Conservation (phyloP, 2,113 vertebrate genomes). For the Actinemys pallida region DNA sequence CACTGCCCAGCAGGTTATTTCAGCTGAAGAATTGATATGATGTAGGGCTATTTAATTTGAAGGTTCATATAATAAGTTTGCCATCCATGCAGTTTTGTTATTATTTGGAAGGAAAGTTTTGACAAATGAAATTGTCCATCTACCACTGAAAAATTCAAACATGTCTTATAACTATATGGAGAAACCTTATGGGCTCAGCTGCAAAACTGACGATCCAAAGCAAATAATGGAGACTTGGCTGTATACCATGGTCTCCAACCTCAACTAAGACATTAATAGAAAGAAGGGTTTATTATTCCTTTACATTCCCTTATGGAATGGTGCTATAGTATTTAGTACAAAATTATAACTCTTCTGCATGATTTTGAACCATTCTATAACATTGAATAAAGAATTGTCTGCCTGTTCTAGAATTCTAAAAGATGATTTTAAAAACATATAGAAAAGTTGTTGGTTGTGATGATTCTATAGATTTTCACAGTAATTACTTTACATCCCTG, state of each 20-base stretch:
- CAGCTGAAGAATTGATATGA: slow-evolving; percentile 37
- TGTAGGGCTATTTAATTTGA: slow-evolving; percentile 30
- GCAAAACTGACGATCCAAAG: slow-evolving; percentile 52
- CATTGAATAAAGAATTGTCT: neutral
- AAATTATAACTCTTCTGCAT: neutral
- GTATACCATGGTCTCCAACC: neutral
- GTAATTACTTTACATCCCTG: neutral
- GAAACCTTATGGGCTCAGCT: slow-evolving; percentile 63
- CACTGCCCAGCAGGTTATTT: slow-evolving; percentile 35
- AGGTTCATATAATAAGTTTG: slow-evolving; percentile 41
- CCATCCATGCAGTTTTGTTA: slow-evolving; percentile 44
- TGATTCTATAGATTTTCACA: neutral
- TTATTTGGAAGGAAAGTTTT: slow-evolving; percentile 62
- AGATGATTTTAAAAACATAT: neutral
- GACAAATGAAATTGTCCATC: slow-evolving; percentile 67
- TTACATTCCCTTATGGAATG: neutral
- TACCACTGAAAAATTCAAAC: slow-evolving; percentile 43
- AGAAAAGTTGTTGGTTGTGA: neutral
- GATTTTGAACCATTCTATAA: neutral
- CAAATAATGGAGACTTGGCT: slow-evolving; percentile 51
- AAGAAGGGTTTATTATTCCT: slow-evolving; percentile 42
- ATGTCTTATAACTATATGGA: slow-evolving; percentile 51
- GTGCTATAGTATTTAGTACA: neutral
- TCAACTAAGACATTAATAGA: slow-evolving; percentile 18
- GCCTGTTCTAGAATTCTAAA: neutral